A percentile compares a stretch with the other conserved stretches of the same genome.
Evolutionary conservation across 2,797 vertebrate species (phyloP).

Genomic region (Limnodromus scolopaceus): DNA sequence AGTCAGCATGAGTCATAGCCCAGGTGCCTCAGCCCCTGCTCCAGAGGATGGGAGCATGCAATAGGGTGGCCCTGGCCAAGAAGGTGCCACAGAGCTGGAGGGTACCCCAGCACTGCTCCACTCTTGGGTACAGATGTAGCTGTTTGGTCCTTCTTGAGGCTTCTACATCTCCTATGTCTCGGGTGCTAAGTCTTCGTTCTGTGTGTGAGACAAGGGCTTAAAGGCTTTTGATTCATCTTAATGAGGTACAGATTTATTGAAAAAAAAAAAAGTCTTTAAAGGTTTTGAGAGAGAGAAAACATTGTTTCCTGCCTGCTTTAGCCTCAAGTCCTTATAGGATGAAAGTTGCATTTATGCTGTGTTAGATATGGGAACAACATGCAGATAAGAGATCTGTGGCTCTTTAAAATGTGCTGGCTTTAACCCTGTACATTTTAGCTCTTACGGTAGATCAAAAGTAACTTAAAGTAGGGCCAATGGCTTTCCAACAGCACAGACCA

Average conservation of each 20-base stretch:
- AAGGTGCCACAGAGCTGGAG: not conserved
- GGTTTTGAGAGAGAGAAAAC: not conserved
- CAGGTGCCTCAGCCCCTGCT: not conserved
- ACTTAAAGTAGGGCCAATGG: not conserved
- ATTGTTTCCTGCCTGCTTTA: slow-evolving; percentile 12
- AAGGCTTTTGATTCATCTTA: slow-evolving; percentile 6
- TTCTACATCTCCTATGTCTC: not conserved
- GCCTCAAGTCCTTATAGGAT: slow-evolving; percentile 22
- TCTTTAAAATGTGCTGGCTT: slow-evolving; percentile 25
- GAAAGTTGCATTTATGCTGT: not conserved
- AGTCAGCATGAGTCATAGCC: not conserved
- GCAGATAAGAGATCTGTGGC: slow-evolving; percentile 2
- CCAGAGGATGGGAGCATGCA: not conserved
- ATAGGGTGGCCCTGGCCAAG: not conserved
- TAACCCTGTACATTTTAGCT: not conserved
- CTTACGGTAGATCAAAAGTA: not conserved
- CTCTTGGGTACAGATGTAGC: not conserved
- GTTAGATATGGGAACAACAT: not conserved
- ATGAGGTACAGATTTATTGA: not conserved
- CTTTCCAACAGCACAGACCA: not conserved
- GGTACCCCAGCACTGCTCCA: not conserved
- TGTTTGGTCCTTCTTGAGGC: not conserved
- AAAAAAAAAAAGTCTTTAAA: not conserved
- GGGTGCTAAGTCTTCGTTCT: not conserved
- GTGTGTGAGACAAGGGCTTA: not conserved